A percentile compares a stretch with the other conserved stretches of the same genome.
These are phyloP conservation scores for Pelosia muscerda DNA, from an alignment of 2,888 invertebrate genomes.

Conservation along the genomic window DNA sequence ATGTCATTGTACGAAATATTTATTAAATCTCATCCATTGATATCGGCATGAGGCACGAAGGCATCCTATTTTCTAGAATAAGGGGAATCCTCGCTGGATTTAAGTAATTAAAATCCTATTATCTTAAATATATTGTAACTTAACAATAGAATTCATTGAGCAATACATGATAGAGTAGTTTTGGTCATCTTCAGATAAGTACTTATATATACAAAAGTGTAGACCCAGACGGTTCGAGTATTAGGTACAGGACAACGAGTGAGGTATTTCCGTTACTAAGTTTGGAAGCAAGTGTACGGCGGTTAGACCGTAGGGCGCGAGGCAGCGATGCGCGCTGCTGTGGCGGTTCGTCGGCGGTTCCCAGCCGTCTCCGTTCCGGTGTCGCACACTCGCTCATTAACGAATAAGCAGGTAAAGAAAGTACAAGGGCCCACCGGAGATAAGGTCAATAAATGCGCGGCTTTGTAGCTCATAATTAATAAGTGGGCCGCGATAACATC, in stretches of 20 bases:
- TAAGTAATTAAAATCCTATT: neutral
- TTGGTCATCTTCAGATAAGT: neutral
- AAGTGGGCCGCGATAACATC: slow-evolving; percentile 73
- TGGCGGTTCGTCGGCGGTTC: slow-evolving; percentile 52
- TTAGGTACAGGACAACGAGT: slow-evolving; percentile 46
- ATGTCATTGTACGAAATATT: slow-evolving; percentile 7
- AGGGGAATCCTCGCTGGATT: slow-evolving; percentile 7
- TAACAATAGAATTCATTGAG: neutral
- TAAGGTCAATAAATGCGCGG: slow-evolving; percentile 84
- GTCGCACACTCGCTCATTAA: slow-evolving; percentile 72
- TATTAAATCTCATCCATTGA: slow-evolving; percentile 19
- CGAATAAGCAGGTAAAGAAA: slow-evolving; percentile 71
- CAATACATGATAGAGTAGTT: neutral
- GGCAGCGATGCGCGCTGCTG: slow-evolving; percentile 30
- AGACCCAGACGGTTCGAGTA: neutral
- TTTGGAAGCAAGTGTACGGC: slow-evolving; percentile 37
- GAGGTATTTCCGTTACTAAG: slow-evolving; percentile 42
- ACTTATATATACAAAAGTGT: neutral
- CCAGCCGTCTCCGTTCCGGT: slow-evolving; percentile 71
- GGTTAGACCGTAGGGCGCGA: slow-evolving; percentile 48
- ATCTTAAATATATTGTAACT: neutral
- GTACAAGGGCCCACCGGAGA: slow-evolving; percentile 80
- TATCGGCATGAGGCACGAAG: slow-evolving; percentile 2
- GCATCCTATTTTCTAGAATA: slow-evolving; percentile 7
- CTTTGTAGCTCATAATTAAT: slow-evolving; percentile 79